Conservation (phyloP, 2,888 invertebrate species). For the Melanargia galathea region DNA sequence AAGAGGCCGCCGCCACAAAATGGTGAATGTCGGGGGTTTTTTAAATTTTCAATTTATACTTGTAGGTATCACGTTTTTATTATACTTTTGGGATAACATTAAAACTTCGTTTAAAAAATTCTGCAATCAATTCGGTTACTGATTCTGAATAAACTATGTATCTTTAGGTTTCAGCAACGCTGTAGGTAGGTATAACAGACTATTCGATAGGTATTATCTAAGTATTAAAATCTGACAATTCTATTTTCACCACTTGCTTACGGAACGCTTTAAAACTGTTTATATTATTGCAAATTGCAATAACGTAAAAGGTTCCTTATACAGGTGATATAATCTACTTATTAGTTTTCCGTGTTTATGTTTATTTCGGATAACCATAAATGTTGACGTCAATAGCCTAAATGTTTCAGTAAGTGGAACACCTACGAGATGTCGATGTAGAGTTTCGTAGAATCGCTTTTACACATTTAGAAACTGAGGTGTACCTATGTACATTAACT, state of each 20-base stretch:
- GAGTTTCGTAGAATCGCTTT: background rate
- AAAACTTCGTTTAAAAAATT: too few species aligned
- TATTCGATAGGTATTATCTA: too few species aligned
- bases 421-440: background rate
- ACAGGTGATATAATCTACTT: background rate
- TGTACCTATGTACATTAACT: too few species aligned
- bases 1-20: too few species aligned
- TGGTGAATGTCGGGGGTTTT: too few species aligned
- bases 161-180: too few species aligned
- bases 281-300: background rate
- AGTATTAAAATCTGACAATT: background rate
- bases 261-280: background rate
- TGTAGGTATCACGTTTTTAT: too few species aligned
- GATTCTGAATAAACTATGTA: too few species aligned
- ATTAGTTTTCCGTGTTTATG: background rate
- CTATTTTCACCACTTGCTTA: background rate
- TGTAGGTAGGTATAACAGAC: too few species aligned
- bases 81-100: too few species aligned
- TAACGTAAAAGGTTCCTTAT: constrained; percentile 6
- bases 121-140: too few species aligned
- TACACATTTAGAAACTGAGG: background rate
- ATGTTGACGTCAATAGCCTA: constrained; percentile 17
- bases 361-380: constrained; percentile 19
- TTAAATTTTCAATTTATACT: too few species aligned
- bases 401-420: constrained; percentile 6